Percentiles rank a stretch among this genome's conserved stretches.
These are phyloP conservation scores for Cichladusa arquata DNA, from an alignment of 2,113 vertebrate genomes.

Conservation along the genomic window DNA sequence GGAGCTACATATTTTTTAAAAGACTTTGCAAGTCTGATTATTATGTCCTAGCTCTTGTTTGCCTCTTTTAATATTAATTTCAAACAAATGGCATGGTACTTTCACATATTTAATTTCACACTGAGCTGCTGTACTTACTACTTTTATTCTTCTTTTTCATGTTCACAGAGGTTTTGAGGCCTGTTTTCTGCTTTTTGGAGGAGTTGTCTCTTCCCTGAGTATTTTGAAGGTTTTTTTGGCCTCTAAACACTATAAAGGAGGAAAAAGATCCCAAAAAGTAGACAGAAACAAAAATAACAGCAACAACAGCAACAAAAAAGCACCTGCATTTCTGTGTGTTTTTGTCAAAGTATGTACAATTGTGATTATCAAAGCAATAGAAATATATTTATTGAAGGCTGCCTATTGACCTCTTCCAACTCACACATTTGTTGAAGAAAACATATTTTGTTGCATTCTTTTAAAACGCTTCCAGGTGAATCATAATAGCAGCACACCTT, in stretches of 20 bases:
- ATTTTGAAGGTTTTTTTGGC: slow-evolving; percentile 86
- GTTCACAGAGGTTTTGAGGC: slow-evolving; percentile 86
- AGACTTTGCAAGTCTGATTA: not conserved
- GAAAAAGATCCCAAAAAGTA: not conserved
- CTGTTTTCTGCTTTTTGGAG: slow-evolving; percentile 92
- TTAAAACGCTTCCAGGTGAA: not conserved
- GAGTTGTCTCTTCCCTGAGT: slow-evolving; percentile 76
- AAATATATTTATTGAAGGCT: not conserved
- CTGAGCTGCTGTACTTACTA: slow-evolving; percentile 71
- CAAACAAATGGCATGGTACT: not conserved
- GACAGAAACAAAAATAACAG: not conserved
- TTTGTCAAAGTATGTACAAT: not conserved
- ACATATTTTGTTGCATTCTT: not conserved
- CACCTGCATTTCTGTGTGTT: not conserved
- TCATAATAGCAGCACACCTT: not conserved
- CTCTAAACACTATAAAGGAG: slow-evolving; percentile 72
- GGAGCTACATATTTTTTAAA: not conserved
- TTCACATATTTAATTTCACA: not conserved
- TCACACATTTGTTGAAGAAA: not conserved
- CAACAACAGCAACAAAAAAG: not conserved
- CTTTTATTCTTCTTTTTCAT: slow-evolving; percentile 91
- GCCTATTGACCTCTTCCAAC: not conserved
- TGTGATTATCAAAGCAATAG: not conserved
- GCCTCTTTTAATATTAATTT: not conserved
- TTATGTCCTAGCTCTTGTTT: not conserved